Percentiles rank a stretch among this genome's conserved stretches.
Conservation (phyloP, 1,140 invertebrate genomes). For the Frieseomelitta varia region DNA sequence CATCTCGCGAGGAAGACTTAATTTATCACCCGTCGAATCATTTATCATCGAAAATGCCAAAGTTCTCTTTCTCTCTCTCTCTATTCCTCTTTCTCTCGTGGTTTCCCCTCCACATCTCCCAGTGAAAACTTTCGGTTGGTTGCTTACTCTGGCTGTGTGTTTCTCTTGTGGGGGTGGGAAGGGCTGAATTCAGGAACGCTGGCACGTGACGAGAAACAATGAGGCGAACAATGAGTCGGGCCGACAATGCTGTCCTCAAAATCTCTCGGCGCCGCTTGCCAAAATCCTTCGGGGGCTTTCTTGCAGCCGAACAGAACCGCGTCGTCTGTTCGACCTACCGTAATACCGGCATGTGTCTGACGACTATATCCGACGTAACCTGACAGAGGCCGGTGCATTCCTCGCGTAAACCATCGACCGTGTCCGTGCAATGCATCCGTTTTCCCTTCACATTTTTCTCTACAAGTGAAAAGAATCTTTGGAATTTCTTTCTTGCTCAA, state of each 20-base stretch:
- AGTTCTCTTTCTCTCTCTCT: neutral
- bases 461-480: neutral
- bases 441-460: neutral
- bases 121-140: conserved; percentile 17
- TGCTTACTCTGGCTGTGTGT: neutral
- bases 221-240: conserved; percentile 46
- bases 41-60: conserved; percentile 49
- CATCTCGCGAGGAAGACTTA: conserved; percentile 29
- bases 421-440: neutral
- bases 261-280: conserved; percentile 49
- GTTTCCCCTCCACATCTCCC: neutral
- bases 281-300: conserved; percentile 52
- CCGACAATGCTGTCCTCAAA: conserved; percentile 57
- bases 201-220: conserved; percentile 61
- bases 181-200: conserved; percentile 21
- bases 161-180: neutral
- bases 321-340: neutral
- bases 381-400: conserved; percentile 8
- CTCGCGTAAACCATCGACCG: neutral
- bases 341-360: conserved; percentile 26
- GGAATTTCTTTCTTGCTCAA: neutral
- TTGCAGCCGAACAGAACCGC: conserved; percentile 22
- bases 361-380: neutral
- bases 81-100: neutral
- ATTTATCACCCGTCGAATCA: conserved; percentile 45